Evolutionary conservation across 1,140 invertebrate species (phyloP).

Genomic region (Cryptotermes secundus): DNA sequence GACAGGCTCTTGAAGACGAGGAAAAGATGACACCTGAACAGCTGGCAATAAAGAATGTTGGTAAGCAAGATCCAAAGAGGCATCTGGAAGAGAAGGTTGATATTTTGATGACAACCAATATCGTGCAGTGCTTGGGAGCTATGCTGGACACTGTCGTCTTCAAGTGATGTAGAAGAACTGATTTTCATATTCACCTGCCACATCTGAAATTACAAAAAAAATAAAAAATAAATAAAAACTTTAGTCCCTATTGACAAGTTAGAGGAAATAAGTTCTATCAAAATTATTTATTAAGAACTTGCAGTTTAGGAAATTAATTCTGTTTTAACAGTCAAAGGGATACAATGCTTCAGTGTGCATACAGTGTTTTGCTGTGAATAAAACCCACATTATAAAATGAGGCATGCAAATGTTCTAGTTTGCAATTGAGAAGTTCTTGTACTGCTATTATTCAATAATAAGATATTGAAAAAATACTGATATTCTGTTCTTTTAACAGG

Average conservation of each 20-base stretch:
- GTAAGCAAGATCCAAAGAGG: constrained; percentile 99
- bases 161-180: constrained; percentile 59
- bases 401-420: constrained; percentile 27
- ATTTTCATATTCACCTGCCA: neutral
- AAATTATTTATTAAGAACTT: constrained; percentile 11
- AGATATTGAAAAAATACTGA: neutral
- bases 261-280: neutral
- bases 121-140: constrained; percentile 96
- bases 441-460: constrained; percentile 2
- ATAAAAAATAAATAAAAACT: no score
- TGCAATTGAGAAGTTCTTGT: constrained; percentile 19
- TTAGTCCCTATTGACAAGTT: neutral
- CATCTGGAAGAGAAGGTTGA: constrained; percentile 99
- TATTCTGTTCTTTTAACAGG: no score
- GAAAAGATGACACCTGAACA: constrained; percentile 99
- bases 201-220: neutral
- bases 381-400: neutral
- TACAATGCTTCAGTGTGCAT: neutral
- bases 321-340: neutral
- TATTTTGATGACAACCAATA: constrained; percentile 95
- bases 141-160: constrained; percentile 99
- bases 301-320: neutral
- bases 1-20: constrained; percentile 93
- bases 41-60: constrained; percentile 98
- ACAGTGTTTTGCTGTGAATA: constrained; percentile 3